Evolutionary conservation across 2,888 invertebrate species (phyloP), one percentile per base, ranked within the genome.

Genomic region (Euclidia mi): DNA sequence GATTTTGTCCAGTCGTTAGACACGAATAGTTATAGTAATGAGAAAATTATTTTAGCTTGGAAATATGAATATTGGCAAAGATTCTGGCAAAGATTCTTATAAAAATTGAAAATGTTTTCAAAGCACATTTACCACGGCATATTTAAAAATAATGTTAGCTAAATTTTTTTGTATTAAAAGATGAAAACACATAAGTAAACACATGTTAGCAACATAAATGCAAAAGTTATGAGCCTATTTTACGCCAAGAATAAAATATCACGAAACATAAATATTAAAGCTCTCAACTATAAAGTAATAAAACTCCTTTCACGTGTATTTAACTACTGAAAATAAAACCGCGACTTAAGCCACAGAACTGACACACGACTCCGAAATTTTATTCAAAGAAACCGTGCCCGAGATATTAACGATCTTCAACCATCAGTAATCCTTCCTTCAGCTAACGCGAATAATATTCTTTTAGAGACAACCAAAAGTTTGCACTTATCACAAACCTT

Each of bases 371-470:
- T 43, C 41, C 43, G 31, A 45, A 70, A 70, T 65, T 64, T 49
- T 60, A 71, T 71, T 70, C 71, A 62, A 65, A 70, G 70, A 73
- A 62, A 53, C 56, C 66, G 57, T 65, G 46, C 62, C 56, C 56
- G 41, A 74, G 55, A 52, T 67, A 71, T 74, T 71, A 71, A 71
- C 71, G 59, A 52, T 60, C 47, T 53, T 34, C 52, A 47, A 52
- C 63, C 61, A 71, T 71, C 72, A 55, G 72, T 75, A 71, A 71
- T 75, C 56, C 64, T 71, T 71, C 63, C 59, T 63, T 75, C 43
- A 64, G 45, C 56, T 57, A 75, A 66, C 67, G 75, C 32, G 53
- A 71, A 67, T 59, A 59, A 71, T 74, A 76, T 69, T 71, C 44
- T 56, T 56, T 32, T 14, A 34, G 32, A 15, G 9, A 60, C 72